A percentile compares a stretch with the other conserved stretches of the same genome.
These are phyloP conservation scores for Dasypolia templi DNA, from an alignment of 2,888 invertebrate genomes.

Conservation along the genomic window DNA sequence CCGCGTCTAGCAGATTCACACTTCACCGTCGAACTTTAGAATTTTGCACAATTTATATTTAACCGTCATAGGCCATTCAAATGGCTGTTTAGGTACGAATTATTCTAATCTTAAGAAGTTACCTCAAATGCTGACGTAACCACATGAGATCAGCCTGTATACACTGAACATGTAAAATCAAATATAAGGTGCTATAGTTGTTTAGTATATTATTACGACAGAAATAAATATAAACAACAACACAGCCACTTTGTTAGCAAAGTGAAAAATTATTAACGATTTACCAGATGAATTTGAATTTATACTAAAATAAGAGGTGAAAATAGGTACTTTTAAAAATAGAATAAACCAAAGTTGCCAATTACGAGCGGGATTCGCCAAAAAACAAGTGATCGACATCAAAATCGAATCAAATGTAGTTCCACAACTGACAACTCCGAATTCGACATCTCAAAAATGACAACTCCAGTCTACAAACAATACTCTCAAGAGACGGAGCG, in stretches of 20 bases:
- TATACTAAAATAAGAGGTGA: neutral
- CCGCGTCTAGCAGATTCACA: neutral
- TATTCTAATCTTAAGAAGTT: conserved; percentile 4
- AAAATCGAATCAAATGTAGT: neutral
- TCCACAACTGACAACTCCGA: neutral
- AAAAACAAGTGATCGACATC: neutral
- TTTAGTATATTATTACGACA: neutral
- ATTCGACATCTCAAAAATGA: conserved; percentile 25
- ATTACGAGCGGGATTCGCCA: too few relatives aligned
- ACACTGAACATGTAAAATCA: conserved; percentile 5
- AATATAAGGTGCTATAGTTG: conserved; percentile 9
- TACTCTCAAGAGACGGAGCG: neutral
- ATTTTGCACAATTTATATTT: neutral
- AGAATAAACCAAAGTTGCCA: neutral
- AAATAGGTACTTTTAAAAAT: neutral
- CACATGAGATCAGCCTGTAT: conserved; percentile 43
- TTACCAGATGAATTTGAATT: neutral
- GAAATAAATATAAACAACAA: neutral
- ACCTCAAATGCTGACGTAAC: conserved; percentile 39
- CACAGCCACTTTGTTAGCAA: neutral
- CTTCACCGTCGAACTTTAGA: neutral
- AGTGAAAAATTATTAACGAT: neutral
- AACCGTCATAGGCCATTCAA: neutral
- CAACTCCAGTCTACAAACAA: conserved; percentile 1
- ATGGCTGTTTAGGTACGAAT: conserved; percentile 4